Conservation (phyloP, 2,888 invertebrate genomes). For the Pandemis heparana region DNA sequence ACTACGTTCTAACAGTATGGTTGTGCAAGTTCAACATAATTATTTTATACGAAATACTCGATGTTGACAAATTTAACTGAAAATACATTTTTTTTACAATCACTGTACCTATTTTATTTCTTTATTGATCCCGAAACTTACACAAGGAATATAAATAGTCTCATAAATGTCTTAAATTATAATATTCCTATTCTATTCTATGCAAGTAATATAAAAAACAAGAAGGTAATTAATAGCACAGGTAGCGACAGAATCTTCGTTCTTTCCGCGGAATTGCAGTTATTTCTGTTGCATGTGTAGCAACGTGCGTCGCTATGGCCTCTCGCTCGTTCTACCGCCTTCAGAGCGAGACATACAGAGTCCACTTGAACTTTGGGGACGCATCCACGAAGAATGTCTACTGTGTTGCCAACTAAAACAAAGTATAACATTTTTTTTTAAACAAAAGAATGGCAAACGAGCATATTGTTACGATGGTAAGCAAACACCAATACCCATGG, state of each 20-base stretch:
- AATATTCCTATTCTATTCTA: conserved; percentile 51
- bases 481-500: no score
- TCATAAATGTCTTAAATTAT: not conserved
- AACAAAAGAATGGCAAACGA: no score
- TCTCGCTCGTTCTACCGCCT: conserved; percentile 74
- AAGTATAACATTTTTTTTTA: conserved; percentile 23
- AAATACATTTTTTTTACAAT: conserved; percentile 26
- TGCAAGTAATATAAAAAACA: conserved; percentile 61
- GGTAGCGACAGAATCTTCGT: conserved; percentile 46
- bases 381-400: conserved; percentile 76
- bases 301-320: conserved; percentile 81
- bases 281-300: conserved; percentile 70
- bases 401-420: conserved; percentile 78
- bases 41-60: conserved; percentile 17
- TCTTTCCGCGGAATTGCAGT: conserved; percentile 69
- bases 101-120: conserved; percentile 27
- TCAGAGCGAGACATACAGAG: conserved; percentile 73
- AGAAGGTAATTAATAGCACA: conserved; percentile 48
- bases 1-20: no score
- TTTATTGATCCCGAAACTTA: not conserved
- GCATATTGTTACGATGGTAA: no score
- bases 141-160: not conserved
- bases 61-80: conserved; percentile 8
- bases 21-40: conserved; percentile 35
- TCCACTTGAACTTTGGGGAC: conserved; percentile 73